phyloP scores from a whole-genome alignment of 2,888 invertebrate species.

The Siphlonurus alternatus region DNA sequence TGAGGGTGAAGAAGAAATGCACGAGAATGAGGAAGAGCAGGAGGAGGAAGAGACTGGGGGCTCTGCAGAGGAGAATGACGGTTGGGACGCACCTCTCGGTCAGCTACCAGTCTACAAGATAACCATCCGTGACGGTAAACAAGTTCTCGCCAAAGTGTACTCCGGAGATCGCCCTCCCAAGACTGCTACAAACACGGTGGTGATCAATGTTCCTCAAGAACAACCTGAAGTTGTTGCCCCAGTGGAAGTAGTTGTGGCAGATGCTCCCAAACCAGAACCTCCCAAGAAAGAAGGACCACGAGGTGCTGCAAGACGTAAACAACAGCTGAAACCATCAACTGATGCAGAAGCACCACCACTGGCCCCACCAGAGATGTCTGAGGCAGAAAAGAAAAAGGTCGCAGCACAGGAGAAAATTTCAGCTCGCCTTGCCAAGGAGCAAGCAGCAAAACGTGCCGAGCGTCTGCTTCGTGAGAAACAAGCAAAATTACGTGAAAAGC shows the following conservation, averaged over 20 bases:
- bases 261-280: background rate
- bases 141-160: conserved; percentile 43
- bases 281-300: background rate
- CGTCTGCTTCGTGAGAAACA: conserved; percentile 19
- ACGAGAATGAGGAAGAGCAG: conserved; percentile 14
- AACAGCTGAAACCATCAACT: background rate
- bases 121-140: conserved; percentile 53
- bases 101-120: conserved; percentile 38
- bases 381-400: background rate
- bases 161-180: conserved; percentile 13
- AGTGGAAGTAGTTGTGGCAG: background rate
- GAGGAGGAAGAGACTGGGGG: conserved; percentile 16
- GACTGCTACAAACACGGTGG: background rate
- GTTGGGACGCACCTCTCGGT: conserved; percentile 13
- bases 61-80: conserved; percentile 16
- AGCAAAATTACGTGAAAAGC: conserved; percentile 14
- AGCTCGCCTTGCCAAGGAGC: conserved; percentile 6
- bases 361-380: background rate
- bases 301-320: background rate
- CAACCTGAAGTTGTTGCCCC: background rate
- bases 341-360: background rate
- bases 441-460: conserved; percentile 18
- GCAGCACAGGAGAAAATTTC: background rate
- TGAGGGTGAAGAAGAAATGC: conserved; percentile 4
- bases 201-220: background rate